Evolutionary conservation across 2,888 invertebrate species (phyloP), one percentile per base, ranked within the genome.

Genomic region (Cataglyphis rosenhaueri): DNA sequence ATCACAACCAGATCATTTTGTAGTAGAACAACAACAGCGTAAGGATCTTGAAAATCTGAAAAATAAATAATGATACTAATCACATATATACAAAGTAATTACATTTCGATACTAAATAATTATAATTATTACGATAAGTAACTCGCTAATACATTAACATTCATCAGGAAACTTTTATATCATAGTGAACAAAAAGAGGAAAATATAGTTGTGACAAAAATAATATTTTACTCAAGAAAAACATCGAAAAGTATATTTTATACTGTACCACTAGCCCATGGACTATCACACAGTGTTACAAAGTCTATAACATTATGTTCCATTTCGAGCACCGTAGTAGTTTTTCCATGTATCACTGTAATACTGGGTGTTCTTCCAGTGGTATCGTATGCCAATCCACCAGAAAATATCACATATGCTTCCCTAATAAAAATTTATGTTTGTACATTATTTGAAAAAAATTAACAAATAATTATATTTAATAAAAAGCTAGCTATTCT

Each of bases 1-100:
- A 99, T 98, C 93, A 99, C 97, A 94, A 99, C 99, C 95, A 99
- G 96, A 95, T 99, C 99, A 95, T 98, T 98, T 95, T 99, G 98
- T 91, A 99, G 97, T 85, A 99, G 96, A 91, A 99, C 99, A 93
- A 99, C 98, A 94, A 99, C 98, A 93, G 99, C 99, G 95, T 98
- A 99, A 75, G 99, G 99, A 94, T 99, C 99, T 95, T 99, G 99
- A 95, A 98, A 97, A 95, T 99, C 99, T 98, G 96, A 59, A 96
- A 95, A 85, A 70, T 57, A n/a, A 61, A 38, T 12, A 21, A 71
- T 10, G 10, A 73, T 70, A 59, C 15, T 44, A 0, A 18, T 52
- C 8, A 52, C n/a, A 52, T 52, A 52, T 18, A 52, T 18, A 48
- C 0, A 32, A 66, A 15, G 9, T 66, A 5, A 38, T 25, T 18